Conservation (phyloP, 2,113 vertebrate genomes). For the Cyphomyrus plagiostoma region DNA sequence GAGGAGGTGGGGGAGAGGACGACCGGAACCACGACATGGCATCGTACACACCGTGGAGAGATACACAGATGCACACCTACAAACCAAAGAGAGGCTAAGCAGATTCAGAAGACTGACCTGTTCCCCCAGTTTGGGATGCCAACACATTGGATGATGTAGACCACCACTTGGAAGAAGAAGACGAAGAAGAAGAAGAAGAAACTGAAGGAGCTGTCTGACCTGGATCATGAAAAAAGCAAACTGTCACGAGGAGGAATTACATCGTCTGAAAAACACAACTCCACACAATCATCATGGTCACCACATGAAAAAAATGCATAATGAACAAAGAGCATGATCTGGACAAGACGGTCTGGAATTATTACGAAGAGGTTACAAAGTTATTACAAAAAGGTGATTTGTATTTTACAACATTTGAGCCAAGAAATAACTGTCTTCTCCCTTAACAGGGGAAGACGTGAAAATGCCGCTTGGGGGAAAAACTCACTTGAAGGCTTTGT, state of each 20-base stretch:
- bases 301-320: background rate
- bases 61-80: conserved; percentile 23
- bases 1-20: conserved; percentile 27
- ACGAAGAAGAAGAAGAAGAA: conserved; percentile 98
- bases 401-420: background rate
- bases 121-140: conserved; percentile 86
- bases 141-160: conserved; percentile 86
- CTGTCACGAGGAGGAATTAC: background rate
- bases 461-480: background rate
- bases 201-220: conserved; percentile 98
- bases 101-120: conserved; percentile 68
- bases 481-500: conserved; percentile 90
- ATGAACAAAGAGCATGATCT: background rate
- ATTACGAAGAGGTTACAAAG: background rate
- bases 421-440: background rate
- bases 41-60: conserved; percentile 25
- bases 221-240: conserved; percentile 39
- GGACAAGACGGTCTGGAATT: background rate
- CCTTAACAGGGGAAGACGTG: background rate
- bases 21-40: background rate
- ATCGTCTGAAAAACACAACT: background rate
- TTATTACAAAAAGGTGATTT: background rate
- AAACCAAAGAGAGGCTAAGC: background rate
- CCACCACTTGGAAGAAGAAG: conserved; percentile 90
- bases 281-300: background rate